Conservation (phyloP, 1,140 invertebrate genomes). For the Homalodisca vitripennis region DNA sequence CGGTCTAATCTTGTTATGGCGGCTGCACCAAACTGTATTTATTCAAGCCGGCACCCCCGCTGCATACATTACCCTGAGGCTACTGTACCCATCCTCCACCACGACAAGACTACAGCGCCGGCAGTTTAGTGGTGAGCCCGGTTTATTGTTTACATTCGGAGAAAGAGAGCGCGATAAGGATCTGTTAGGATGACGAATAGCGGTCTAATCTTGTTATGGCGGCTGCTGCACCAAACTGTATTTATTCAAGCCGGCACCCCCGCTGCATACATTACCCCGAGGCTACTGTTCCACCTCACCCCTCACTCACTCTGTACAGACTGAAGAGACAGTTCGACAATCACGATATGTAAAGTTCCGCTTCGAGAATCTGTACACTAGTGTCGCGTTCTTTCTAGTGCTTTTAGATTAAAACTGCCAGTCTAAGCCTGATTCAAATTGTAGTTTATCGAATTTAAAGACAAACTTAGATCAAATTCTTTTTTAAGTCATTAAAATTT, state of each 20-base stretch:
- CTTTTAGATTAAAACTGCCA: no score
- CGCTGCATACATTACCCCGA: slow-evolving; percentile 2
- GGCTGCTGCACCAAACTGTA: slow-evolving; percentile 17
- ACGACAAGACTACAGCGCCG: no score
- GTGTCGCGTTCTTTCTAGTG: no score
- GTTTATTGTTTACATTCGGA: slow-evolving; percentile 15
- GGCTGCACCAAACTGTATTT: slow-evolving; percentile 17
- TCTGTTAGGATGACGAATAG: slow-evolving; percentile 5
- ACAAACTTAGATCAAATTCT: no score
- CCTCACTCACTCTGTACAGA: neutral
- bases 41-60: slow-evolving; percentile 10
- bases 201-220: slow-evolving; percentile 5
- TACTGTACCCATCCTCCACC: neutral
- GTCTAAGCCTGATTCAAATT: no score
- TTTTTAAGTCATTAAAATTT: no score
- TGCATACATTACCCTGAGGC: slow-evolving; percentile 1
- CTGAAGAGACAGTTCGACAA: no score
- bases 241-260: slow-evolving; percentile 15
- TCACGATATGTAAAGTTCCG: no score
- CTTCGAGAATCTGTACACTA: no score
- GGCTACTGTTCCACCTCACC: neutral
- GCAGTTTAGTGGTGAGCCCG: no score
- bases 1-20: slow-evolving; percentile 5
- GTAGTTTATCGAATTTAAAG: no score
- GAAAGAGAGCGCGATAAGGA: slow-evolving; percentile 14